A percentile compares a stretch with the other conserved stretches of the same genome.
Evolutionary conservation across 2,797 vertebrate genomes (phyloP).

Genomic region (Acanthurus lineatus): DNA sequence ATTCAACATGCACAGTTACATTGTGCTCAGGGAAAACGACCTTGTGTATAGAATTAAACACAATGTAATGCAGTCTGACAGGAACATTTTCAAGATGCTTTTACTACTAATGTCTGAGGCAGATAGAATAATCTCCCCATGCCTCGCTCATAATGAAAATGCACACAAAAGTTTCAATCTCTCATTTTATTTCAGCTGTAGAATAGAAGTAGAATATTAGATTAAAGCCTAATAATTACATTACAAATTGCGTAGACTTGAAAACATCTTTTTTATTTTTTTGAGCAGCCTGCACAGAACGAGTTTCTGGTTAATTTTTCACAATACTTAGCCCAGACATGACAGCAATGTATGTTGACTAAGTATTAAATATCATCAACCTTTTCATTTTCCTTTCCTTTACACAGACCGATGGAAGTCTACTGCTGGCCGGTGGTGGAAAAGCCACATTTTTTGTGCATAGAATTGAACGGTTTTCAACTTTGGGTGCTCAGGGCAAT

Average conservation of each 20-base stretch:
- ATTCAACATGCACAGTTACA: constrained; percentile 33
- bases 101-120: constrained; percentile 18
- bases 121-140: background rate
- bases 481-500: constrained; percentile 26
- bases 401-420: background rate
- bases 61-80: constrained; percentile 11
- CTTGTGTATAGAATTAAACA: constrained; percentile 26
- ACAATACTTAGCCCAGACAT: background rate
- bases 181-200: background rate
- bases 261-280: constrained; percentile 1
- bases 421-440: background rate
- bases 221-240: constrained; percentile 1
- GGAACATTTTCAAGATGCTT: constrained; percentile 19
- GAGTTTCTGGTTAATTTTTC: constrained; percentile 10
- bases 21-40: constrained; percentile 20
- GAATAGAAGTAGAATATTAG: constrained; percentile 12
- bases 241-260: background rate
- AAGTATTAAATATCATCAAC: background rate
- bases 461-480: constrained; percentile 6
- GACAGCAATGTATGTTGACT: background rate
- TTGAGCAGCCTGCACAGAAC: background rate
- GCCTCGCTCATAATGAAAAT: background rate
- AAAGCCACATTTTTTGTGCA: background rate
- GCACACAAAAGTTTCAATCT: background rate
- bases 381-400: background rate